A percentile compares a stretch with the other conserved stretches of the same genome.
Conservation (phyloP, 1,140 invertebrate species). For the Scaptomyza montana region DNA sequence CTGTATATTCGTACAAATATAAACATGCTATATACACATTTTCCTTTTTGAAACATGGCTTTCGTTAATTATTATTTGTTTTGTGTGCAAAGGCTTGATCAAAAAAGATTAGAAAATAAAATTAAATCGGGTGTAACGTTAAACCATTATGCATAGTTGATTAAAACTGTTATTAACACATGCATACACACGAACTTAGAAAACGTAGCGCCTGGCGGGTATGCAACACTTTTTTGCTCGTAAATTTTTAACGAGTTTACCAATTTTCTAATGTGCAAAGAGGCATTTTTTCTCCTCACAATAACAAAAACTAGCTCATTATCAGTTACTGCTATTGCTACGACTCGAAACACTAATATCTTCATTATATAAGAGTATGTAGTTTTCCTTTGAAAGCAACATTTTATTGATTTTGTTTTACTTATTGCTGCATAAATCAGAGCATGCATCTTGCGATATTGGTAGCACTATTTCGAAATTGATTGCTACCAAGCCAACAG, state of each 20-base stretch:
- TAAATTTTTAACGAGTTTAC: background rate
- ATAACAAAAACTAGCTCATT: constrained; percentile 18
- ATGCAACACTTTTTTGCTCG: constrained; percentile 38
- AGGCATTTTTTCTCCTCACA: constrained; percentile 15
- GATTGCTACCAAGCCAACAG: constrained; percentile 38
- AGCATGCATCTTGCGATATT: constrained; percentile 55
- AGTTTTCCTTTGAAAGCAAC: constrained; percentile 23
- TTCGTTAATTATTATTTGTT: constrained; percentile 22
- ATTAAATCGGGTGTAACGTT: constrained; percentile 4
- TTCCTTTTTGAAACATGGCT: constrained; percentile 39
- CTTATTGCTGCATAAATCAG: constrained; percentile 39
- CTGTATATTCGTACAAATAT: constrained; percentile 16
- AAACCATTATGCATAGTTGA: constrained; percentile 13
- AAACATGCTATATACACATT: constrained; percentile 26
- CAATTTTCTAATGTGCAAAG: background rate
- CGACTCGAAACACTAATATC: background rate
- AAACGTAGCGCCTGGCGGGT: constrained; percentile 28
- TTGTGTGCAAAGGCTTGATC: constrained; percentile 46
- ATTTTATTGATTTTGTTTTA: constrained; percentile 41
- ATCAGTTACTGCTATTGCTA: constrained; percentile 12
- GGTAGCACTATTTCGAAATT: constrained; percentile 30
- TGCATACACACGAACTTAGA: background rate
- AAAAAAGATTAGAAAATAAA: constrained; percentile 17
- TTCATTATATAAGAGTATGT: constrained; percentile 26
- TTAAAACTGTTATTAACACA: constrained; percentile 4